Percentiles rank a stretch among this genome's conserved stretches.
These are phyloP conservation scores for Amphiprion percula DNA, from an alignment of 2,113 vertebrate species.

Conservation along the genomic window DNA sequence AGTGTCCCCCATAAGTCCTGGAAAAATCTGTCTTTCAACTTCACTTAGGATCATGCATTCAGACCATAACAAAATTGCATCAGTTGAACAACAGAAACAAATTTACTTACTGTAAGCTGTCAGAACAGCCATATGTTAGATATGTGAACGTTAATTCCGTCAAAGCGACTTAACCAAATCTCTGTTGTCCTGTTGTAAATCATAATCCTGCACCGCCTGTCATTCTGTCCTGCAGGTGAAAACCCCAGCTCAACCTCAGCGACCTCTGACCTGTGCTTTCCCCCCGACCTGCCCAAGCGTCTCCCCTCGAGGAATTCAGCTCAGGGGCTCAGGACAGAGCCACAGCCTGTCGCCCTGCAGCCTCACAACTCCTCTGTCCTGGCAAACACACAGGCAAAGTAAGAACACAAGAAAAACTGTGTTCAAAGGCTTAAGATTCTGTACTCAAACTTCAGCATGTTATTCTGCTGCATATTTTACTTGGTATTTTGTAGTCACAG, in stretches of 20 bases:
- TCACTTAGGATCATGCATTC: neutral
- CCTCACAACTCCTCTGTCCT: slow-evolving; percentile 39
- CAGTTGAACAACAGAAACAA: too few species aligned
- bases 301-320: slow-evolving; percentile 59
- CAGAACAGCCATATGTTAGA: slow-evolving; percentile 52
- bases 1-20: neutral
- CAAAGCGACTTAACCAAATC: slow-evolving; percentile 60
- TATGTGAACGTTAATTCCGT: slow-evolving; percentile 49
- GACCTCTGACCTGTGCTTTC: slow-evolving; percentile 72
- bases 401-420: neutral
- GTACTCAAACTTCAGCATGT: too few species aligned
- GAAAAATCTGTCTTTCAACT: neutral
- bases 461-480: neutral
- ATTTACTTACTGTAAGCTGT: slow-evolving; percentile 11
- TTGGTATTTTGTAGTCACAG: neutral
- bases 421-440: neutral
- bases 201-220: slow-evolving; percentile 45
- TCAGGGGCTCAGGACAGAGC: slow-evolving; percentile 50
- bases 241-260: slow-evolving; percentile 67
- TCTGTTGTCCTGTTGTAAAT: slow-evolving; percentile 22
- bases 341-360: slow-evolving; percentile 44
- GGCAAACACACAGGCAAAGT: slow-evolving; percentile 64
- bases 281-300: slow-evolving; percentile 58
- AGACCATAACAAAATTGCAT: too few species aligned
- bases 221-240: slow-evolving; percentile 84